phyloP scores from a whole-genome alignment of 2,797 vertebrate species.

The Eutrigla gurnardus region DNA sequence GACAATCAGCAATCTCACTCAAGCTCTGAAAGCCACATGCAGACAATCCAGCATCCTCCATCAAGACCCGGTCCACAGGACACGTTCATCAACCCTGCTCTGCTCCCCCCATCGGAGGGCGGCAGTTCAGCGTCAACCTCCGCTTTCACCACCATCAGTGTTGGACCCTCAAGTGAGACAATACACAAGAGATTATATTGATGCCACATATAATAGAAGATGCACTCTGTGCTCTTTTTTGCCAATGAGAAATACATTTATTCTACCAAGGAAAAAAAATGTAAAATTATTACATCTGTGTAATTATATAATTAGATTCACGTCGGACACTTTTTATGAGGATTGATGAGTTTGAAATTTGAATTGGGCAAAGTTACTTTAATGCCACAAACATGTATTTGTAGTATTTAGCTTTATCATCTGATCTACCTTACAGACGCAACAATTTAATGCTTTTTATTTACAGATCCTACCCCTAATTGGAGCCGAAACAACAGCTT shows the following conservation, averaged over 20 bases:
- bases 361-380: not conserved
- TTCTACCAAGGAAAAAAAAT: not conserved
- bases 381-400: not conserved
- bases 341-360: not conserved
- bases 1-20: slow-evolving; percentile 91
- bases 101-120: slow-evolving; percentile 89
- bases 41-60: slow-evolving; percentile 95
- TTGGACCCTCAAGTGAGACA: slow-evolving; percentile 93
- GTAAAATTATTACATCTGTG: not conserved
- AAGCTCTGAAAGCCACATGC: slow-evolving; percentile 90
- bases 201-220: slow-evolving; percentile 2
- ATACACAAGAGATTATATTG: not conserved
- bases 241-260: not conserved
- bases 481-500: slow-evolving; percentile 94
- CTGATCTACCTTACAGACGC: not conserved
- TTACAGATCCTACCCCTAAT: slow-evolving; percentile 89
- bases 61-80: slow-evolving; percentile 87
- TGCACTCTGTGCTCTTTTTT: not conserved
- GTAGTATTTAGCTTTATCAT: not conserved
- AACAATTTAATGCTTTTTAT: not conserved
- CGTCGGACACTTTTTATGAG: not conserved
- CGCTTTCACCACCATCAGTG: slow-evolving; percentile 92
- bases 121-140: slow-evolving; percentile 87
- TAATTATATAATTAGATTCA: not conserved
- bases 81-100: slow-evolving; percentile 86